Evolutionary conservation across 2,888 invertebrate genomes (phyloP), one percentile per base, ranked within the genome.

Genomic region (Beris morrisii): DNA sequence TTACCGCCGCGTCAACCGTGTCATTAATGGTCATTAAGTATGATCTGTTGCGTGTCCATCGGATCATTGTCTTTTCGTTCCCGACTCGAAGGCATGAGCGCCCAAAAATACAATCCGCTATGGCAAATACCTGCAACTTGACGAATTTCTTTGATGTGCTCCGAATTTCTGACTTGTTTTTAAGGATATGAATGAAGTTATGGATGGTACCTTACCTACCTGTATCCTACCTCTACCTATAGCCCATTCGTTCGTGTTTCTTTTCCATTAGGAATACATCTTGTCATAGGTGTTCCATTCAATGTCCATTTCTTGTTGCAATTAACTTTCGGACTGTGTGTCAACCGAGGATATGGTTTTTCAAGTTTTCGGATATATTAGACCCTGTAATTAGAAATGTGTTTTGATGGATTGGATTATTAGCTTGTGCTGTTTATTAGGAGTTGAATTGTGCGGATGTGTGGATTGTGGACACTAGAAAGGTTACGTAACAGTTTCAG

Each of bases 11-110:
- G 71, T 72, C 71, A 70, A 72, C 72, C 71, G 70, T 72, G 71
- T 72, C 71, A 72, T 72, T 72, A 72, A 69, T 69, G 71, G 71
- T 72, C 72, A 72, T 72, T 72, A 72, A 70, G 72, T 71, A 71
- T 69, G 68, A 69, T 70, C 70, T 70, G 7, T 9, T 38, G 5
- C 38, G 9, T 38, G 66, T 67, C 66, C 22, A 22, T 22, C 22
- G 22, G 67, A 67, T 55, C 61, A 63, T 67, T 56, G 46, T 66
- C 66, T 61, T 52, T 57, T 53, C 32, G 55, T 67, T 58, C 63
- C 66, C 65, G 59, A 61, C 56, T 50, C 50, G 15, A 9, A 5
- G 15, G 4, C 15, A 22, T 48, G 48, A 5, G n/a, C 5, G 50
- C 38, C 50, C 64, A 64, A 53, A 64, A 28, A 43, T 12, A 28